Percentiles rank a stretch among this genome's conserved stretches.
Evolutionary conservation across 2,113 vertebrate species (phyloP).

Genomic region (Urocitellus parryii): DNA sequence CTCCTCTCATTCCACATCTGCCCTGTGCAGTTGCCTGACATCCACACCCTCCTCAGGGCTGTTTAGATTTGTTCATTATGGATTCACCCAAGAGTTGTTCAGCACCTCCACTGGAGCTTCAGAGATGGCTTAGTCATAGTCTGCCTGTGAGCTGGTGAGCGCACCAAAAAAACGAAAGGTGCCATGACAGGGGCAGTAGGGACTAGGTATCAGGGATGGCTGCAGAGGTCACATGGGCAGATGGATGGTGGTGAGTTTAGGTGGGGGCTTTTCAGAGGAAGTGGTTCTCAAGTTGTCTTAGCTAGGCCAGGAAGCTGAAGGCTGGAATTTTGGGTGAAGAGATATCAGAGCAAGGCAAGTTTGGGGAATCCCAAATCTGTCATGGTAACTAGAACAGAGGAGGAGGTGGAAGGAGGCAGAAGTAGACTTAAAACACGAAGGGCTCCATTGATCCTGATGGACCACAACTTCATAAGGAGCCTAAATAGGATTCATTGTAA

Average conservation of each 20-base stretch:
- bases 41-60: not conserved
- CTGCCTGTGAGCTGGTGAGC: not conserved
- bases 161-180: not conserved
- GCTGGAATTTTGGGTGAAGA: conserved; percentile 7
- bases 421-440: not conserved
- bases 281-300: not conserved
- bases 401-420: not conserved
- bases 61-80: not conserved
- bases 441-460: not conserved
- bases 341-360: not conserved
- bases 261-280: conserved; percentile 17
- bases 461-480: not conserved
- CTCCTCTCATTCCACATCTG: not conserved
- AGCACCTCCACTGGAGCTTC: not conserved
- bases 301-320: not conserved
- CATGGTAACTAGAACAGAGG: not conserved
- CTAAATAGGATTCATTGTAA: not conserved
- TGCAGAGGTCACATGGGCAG: not conserved
- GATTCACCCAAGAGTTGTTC: not conserved
- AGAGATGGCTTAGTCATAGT: not conserved
- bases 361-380: not conserved
- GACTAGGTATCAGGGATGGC: not conserved
- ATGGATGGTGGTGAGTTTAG: not conserved
- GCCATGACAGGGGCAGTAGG: rapidly evolving
- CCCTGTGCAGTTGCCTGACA: not conserved